phyloP scores from a whole-genome alignment of 2,113 vertebrate species.

The Tupaia tana region DNA sequence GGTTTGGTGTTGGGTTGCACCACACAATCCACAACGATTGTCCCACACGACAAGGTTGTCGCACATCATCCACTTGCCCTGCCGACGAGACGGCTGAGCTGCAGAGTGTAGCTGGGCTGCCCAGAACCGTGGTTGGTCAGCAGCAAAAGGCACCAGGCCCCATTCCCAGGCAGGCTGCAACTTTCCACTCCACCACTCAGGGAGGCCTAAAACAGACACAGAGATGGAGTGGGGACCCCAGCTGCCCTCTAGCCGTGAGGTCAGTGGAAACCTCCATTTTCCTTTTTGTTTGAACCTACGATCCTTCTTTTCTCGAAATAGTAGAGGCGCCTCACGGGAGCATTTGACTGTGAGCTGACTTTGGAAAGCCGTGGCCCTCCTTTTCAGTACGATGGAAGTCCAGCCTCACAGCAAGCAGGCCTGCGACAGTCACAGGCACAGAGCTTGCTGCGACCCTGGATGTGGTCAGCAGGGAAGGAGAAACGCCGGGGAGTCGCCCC shows the following conservation, averaged over 20 bases:
- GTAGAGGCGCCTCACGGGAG: not conserved
- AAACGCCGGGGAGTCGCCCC: not conserved
- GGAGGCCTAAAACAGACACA: fast-evolving
- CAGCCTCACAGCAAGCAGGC: not conserved
- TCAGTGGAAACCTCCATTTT: not conserved
- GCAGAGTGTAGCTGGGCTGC: fast-evolving
- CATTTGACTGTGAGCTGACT: not conserved
- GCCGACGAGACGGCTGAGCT: fast-evolving
- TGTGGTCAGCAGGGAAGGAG: not conserved
- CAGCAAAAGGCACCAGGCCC: fast-evolving
- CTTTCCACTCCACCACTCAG: fast-evolving
- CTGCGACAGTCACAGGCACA: fast-evolving
- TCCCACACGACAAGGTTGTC: no score
- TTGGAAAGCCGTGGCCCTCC: fast-evolving
- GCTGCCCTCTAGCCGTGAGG: not conserved
- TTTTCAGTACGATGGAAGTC: not conserved
- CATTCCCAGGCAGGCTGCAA: fast-evolving
- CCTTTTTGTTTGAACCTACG: fast-evolving
- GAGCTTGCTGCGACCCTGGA: not conserved
- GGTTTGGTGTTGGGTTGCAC: no score
- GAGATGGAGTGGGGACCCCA: no score
- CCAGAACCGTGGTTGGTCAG: fast-evolving
- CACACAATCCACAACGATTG: no score
- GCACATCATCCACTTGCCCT: fast-evolving
- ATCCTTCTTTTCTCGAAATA: not conserved